phyloP scores from a whole-genome alignment of 2,113 vertebrate species.

The Epinephelus fuscoguttatus region DNA sequence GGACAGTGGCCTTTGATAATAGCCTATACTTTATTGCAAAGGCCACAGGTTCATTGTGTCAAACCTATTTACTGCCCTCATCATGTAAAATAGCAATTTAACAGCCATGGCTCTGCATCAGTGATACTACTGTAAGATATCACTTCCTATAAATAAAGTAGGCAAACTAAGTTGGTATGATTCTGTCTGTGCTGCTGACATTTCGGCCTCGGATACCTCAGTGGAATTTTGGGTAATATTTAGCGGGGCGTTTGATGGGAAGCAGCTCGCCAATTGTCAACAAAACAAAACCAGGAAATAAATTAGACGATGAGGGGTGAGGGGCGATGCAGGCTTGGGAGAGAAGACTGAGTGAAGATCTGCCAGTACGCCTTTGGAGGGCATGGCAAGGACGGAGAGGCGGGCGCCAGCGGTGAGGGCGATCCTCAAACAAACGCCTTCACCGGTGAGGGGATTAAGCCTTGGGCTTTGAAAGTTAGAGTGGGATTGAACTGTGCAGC shows the following conservation, averaged over 20 bases:
- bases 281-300: constrained; percentile 41
- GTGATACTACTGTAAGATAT: not conserved
- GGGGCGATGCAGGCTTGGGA: constrained; percentile 26
- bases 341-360: constrained; percentile 65
- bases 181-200: constrained; percentile 13
- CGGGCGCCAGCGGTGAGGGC: constrained; percentile 63
- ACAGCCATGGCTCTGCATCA: not conserved
- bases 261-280: constrained; percentile 1
- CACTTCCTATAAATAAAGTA: constrained; percentile 6
- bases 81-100: constrained; percentile 9
- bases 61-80: not conserved
- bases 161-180: not conserved
- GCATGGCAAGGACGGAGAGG: constrained; percentile 76
- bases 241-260: constrained; percentile 1
- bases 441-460: constrained; percentile 77
- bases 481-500: constrained; percentile 76
- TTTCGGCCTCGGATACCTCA: constrained; percentile 16
- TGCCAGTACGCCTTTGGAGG: constrained; percentile 76
- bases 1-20: constrained; percentile 47
- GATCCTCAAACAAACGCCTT: constrained; percentile 79
- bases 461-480: constrained; percentile 75
- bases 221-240: constrained; percentile 12
- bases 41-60: constrained; percentile 28
- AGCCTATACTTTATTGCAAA: constrained; percentile 26
- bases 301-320: constrained; percentile 8